A percentile compares a stretch with the other conserved stretches of the same genome.
Evolutionary conservation across 2,797 vertebrate genomes (phyloP).

Genomic region (Stomatorhinus walkeri): DNA sequence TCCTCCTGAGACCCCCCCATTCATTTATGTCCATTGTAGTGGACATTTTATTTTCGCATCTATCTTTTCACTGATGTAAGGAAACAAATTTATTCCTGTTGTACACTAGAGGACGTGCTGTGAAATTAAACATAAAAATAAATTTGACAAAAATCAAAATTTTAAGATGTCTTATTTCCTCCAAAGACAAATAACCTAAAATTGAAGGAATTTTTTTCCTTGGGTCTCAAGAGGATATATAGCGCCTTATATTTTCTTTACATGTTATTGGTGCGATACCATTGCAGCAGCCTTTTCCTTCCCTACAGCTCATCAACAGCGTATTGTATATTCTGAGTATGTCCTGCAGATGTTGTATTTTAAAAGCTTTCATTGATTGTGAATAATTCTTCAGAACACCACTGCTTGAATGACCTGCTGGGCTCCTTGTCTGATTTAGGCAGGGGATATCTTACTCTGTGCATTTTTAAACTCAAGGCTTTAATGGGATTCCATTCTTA

Average conservation of each 20-base stretch:
- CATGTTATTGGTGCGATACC: neutral
- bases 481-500: slow-evolving; percentile 2
- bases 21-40: too few relatives aligned
- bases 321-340: neutral
- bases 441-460: neutral
- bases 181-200: too few relatives aligned
- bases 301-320: neutral
- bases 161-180: too few relatives aligned
- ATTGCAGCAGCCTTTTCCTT: neutral
- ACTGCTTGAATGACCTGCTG: neutral
- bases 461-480: neutral
- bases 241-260: too few relatives aligned
- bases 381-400: slow-evolving; percentile 6
- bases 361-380: neutral
- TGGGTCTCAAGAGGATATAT: neutral
- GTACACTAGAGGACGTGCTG: too few relatives aligned
- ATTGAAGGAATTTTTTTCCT: too few relatives aligned
- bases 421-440: neutral
- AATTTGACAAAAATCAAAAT: too few relatives aligned
- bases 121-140: too few relatives aligned
- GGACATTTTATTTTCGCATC: too few relatives aligned
- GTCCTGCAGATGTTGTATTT: neutral
- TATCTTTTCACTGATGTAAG: too few relatives aligned
- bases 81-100: too few relatives aligned
- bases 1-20: too few relatives aligned